Percentiles rank a stretch among this genome's conserved stretches.
Evolutionary conservation across 1,140 invertebrate species (phyloP).

Genomic region (Pollicipes pollicipes): DNA sequence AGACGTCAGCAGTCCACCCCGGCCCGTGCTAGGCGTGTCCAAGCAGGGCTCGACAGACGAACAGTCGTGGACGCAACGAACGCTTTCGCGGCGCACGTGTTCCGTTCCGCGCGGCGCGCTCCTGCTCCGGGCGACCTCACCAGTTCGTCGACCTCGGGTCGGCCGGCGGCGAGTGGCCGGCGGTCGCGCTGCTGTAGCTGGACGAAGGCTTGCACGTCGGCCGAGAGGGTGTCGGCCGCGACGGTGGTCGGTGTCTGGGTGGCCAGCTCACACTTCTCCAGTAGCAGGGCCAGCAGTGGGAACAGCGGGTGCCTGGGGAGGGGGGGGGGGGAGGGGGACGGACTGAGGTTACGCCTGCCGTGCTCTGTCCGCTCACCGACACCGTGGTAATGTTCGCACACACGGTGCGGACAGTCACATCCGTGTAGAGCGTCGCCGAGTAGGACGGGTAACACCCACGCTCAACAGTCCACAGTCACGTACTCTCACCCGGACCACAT

Average conservation of each 20-base stretch:
- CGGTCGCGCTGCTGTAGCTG: constrained; percentile 70
- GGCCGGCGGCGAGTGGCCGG: constrained; percentile 68
- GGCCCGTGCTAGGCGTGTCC: too few relatives aligned
- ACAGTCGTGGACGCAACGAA: too few relatives aligned
- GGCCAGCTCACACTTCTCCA: constrained; percentile 93
- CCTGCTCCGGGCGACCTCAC: constrained; percentile 32
- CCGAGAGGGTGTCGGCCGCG: constrained; percentile 76
- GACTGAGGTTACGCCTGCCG: constrained; percentile 7
- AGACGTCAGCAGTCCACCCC: too few relatives aligned
- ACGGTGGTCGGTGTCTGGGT: constrained; percentile 72
- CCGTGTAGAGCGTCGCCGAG: too few relatives aligned
- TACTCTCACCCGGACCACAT: too few relatives aligned
- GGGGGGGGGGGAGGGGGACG: constrained; percentile 18
- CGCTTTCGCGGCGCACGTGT: too few relatives aligned
- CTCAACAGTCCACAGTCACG: too few relatives aligned
- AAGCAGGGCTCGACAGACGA: too few relatives aligned
- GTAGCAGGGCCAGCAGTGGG: constrained; percentile 74
- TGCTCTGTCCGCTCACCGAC: too few relatives aligned
- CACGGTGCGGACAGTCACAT: too few relatives aligned
- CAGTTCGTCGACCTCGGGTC: constrained; percentile 81
- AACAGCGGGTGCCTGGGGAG: constrained; percentile 75
- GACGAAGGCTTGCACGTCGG: constrained; percentile 63
- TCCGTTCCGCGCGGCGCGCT: neutral
- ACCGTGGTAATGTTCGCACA: too few relatives aligned
- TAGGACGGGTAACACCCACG: too few relatives aligned